These are phyloP conservation scores for Selenia dentaria DNA, from an alignment of 2,888 invertebrate genomes.

Conservation along the genomic window DNA sequence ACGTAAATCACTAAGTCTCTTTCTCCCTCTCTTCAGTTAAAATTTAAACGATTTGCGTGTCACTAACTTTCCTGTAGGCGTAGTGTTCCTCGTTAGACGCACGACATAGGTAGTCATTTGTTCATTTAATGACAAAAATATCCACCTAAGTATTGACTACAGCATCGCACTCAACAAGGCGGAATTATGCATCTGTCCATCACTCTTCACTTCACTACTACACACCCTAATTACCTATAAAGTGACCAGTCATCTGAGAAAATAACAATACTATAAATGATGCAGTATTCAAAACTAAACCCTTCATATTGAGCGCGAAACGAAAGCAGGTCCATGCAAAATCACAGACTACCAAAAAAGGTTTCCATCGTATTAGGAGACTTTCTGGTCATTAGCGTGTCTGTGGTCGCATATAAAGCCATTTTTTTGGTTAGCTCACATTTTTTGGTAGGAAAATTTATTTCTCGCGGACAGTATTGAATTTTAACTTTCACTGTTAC, in stretches of 20 bases:
- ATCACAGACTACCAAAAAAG: slow-evolving; percentile 50
- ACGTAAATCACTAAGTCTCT: too few species aligned
- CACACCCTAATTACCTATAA: too few species aligned
- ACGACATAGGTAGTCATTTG: too few species aligned
- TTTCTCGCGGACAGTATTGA: slow-evolving; percentile 56
- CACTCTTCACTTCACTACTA: too few species aligned
- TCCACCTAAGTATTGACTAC: too few species aligned
- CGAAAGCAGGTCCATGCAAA: slow-evolving; percentile 36
- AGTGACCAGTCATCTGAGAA: too few species aligned
- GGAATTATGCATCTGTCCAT: neutral
- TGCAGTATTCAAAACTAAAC: slow-evolving; percentile 15
- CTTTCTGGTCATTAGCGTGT: slow-evolving; percentile 74
- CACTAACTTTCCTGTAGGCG: too few species aligned
- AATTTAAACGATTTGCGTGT: too few species aligned
- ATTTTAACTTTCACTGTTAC: slow-evolving; percentile 69
- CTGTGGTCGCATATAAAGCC: slow-evolving; percentile 58
- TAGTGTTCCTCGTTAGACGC: too few species aligned
- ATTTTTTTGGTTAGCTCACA: slow-evolving; percentile 46
- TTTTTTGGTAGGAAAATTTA: slow-evolving; percentile 61
- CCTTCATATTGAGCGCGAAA: slow-evolving; percentile 22
- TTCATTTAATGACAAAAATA: too few species aligned
- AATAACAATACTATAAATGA: too few species aligned
- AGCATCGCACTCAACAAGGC: neutral
- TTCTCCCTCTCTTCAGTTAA: too few species aligned
- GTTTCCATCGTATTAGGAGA: slow-evolving; percentile 48